These are phyloP conservation scores for Poecilia gillii DNA, from an alignment of 2,797 vertebrate genomes.

Conservation along the genomic window DNA sequence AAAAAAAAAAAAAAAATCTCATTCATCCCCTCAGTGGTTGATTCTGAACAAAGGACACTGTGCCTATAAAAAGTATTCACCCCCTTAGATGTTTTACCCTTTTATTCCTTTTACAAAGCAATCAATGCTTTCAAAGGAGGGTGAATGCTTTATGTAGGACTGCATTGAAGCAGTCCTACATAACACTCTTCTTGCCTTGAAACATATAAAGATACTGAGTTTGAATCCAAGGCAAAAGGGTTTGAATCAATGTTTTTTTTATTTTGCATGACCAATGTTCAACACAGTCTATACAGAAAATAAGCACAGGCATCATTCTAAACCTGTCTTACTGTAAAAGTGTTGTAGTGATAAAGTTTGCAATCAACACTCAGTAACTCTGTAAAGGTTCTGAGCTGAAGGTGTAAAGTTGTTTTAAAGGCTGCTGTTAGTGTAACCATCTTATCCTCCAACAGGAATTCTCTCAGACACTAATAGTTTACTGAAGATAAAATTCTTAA, in stretches of 20 bases:
- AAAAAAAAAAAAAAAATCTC: too few species aligned
- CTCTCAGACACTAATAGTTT: neutral
- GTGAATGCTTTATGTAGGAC: too few species aligned
- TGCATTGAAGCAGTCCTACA: neutral
- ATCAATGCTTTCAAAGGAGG: too few species aligned
- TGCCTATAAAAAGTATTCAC: too few species aligned
- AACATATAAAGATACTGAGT: neutral
- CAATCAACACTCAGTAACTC: neutral
- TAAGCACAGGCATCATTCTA: neutral
- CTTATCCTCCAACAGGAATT: neutral
- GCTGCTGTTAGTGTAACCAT: neutral
- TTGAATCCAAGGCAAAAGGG: neutral
- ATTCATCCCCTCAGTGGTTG: too few species aligned
- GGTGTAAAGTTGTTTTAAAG: neutral
- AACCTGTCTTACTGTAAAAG: neutral
- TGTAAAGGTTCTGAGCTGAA: neutral
- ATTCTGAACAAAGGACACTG: too few species aligned
- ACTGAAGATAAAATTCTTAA: neutral
- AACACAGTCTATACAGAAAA: neutral
- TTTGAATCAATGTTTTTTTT: neutral
- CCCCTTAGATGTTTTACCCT: too few species aligned
- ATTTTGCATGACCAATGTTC: neutral
- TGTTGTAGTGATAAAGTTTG: neutral
- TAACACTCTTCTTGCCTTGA: neutral
- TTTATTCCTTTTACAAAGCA: too few species aligned